A percentile compares a stretch with the other conserved stretches of the same genome.
These are phyloP conservation scores for Diarsia dahlii DNA, from an alignment of 2,888 invertebrate genomes.

Conservation along the genomic window DNA sequence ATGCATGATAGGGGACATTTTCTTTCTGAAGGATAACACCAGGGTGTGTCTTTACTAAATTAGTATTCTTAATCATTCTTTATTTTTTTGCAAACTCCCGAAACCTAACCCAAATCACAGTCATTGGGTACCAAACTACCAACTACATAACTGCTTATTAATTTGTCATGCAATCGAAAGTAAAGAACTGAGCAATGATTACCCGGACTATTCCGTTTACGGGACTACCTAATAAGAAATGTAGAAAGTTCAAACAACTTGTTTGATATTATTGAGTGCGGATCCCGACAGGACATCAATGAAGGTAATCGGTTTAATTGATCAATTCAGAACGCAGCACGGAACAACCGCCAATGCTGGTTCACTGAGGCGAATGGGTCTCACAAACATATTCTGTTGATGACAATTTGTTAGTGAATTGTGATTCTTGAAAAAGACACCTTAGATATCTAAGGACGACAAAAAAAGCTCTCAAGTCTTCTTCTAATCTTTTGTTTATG, in stretches of 20 bases:
- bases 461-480: background rate
- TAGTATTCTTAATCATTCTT: background rate
- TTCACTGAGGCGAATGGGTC: background rate
- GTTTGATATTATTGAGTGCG: constrained; percentile 30
- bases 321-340: constrained; percentile 39
- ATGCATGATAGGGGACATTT: background rate
- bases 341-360: background rate
- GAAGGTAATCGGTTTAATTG: constrained; percentile 66
- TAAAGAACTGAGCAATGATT: background rate
- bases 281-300: constrained; percentile 61
- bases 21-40: background rate
- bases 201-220: background rate
- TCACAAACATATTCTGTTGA: background rate
- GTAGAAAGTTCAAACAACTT: constrained; percentile 24
- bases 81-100: background rate
- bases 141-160: background rate
- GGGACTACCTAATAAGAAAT: background rate
- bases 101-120: background rate
- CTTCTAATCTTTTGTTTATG: background rate
- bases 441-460: background rate
- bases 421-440: background rate
- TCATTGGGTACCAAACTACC: background rate
- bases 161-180: background rate
- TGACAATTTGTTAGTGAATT: background rate
- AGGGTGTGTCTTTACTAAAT: background rate